Percentiles rank a stretch among this genome's conserved stretches.
Conservation (phyloP, 2,113 vertebrate genomes). For the Actenoides lindsayi region DNA sequence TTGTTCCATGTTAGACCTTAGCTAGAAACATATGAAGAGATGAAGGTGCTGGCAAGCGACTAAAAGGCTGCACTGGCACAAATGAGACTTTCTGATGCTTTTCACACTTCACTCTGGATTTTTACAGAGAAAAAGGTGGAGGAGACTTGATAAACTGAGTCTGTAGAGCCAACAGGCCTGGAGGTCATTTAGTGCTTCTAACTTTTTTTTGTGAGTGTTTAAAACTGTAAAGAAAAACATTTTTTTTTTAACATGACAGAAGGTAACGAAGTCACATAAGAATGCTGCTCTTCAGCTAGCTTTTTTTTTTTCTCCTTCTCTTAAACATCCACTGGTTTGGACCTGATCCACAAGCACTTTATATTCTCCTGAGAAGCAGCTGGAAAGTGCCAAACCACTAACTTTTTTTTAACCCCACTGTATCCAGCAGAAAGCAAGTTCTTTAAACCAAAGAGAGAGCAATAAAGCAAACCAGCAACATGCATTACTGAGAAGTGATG, state of each 20-base stretch:
- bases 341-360: slow-evolving; percentile 74
- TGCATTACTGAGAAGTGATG: neutral
- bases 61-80: slow-evolving; percentile 83
- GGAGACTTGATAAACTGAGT: slow-evolving; percentile 77
- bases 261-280: slow-evolving; percentile 76
- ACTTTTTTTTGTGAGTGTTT: slow-evolving; percentile 57
- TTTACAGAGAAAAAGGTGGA: slow-evolving; percentile 75
- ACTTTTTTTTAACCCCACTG: slow-evolving; percentile 62
- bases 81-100: slow-evolving; percentile 83
- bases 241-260: slow-evolving; percentile 64
- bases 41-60: slow-evolving; percentile 83
- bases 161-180: slow-evolving; percentile 73
- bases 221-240: slow-evolving; percentile 68
- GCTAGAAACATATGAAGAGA: slow-evolving; percentile 90
- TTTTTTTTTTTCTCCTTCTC: slow-evolving; percentile 32
- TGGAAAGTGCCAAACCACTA: slow-evolving; percentile 75
- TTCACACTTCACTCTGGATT: slow-evolving; percentile 82
- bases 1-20: slow-evolving; percentile 90
- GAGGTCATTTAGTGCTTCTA: slow-evolving; percentile 75
- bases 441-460: neutral
- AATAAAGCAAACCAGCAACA: neutral
- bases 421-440: slow-evolving; percentile 43
- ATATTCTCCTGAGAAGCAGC: slow-evolving; percentile 73
- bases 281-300: slow-evolving; percentile 68
- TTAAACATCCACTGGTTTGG: slow-evolving; percentile 79